Evolutionary conservation across 2,797 vertebrate species (phyloP).

Genomic region (Cyclopterus lumpus): DNA sequence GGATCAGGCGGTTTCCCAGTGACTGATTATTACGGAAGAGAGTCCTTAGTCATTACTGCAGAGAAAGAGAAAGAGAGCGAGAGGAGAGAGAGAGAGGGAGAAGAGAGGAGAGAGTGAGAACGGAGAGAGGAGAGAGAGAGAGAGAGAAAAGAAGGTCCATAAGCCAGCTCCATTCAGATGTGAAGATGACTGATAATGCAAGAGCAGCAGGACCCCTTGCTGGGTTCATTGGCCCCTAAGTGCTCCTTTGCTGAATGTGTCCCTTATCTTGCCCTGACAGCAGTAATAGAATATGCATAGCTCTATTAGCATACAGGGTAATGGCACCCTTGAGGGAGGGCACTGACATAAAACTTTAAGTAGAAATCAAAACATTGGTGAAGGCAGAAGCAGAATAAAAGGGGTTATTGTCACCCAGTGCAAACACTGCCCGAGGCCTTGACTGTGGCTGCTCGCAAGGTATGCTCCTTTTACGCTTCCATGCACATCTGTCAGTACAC

Average conservation of each 20-base stretch:
- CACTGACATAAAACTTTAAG: constrained; percentile 94
- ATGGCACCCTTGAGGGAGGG: constrained; percentile 93
- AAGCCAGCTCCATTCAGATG: constrained; percentile 86
- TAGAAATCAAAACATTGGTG: constrained; percentile 96
- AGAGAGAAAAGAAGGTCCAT: constrained; percentile 78
- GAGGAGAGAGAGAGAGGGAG: constrained; percentile 37
- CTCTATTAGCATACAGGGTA: constrained; percentile 94
- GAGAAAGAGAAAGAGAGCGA: constrained; percentile 41
- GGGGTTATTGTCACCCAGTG: constrained; percentile 90
- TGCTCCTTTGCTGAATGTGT: constrained; percentile 89
- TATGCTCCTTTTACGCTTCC: constrained; percentile 73
- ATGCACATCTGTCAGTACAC: constrained; percentile 69
- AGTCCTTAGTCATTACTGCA: constrained; percentile 77
- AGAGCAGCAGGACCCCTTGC: constrained; percentile 87
- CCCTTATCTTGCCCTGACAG: constrained; percentile 91
- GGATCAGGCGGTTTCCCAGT: constrained; percentile 79
- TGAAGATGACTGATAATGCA: constrained; percentile 90
- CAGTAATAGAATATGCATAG: constrained; percentile 95
- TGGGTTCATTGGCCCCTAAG: constrained; percentile 92
- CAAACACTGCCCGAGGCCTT: constrained; percentile 83
- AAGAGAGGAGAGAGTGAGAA: constrained; percentile 34
- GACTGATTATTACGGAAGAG: constrained; percentile 83
- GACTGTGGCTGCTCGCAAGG: constrained; percentile 74
- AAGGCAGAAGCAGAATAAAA: constrained; percentile 86
- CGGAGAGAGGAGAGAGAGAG: constrained; percentile 23